Evolutionary conservation across 2,888 invertebrate species (phyloP).

Genomic region (Schrankia costaestrigalis): DNA sequence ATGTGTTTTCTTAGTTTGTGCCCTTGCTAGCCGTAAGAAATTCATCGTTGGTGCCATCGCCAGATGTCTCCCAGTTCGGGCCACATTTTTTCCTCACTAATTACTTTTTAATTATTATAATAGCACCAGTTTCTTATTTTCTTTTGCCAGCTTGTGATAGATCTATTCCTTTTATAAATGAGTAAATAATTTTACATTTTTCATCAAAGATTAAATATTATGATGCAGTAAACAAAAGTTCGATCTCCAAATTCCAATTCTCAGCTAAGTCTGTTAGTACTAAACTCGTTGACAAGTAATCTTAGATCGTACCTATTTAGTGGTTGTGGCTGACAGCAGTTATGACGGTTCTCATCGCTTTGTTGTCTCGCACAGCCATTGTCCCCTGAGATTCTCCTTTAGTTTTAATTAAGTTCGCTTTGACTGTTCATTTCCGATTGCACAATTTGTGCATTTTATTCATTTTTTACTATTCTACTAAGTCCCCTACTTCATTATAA

Average conservation of each 20-base stretch:
- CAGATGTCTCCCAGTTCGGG: constrained; percentile 40
- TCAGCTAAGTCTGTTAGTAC: constrained; percentile 15
- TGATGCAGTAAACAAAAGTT: constrained; percentile 7
- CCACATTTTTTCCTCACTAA: constrained; percentile 19
- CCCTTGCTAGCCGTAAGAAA: constrained; percentile 46
- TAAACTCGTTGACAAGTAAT: constrained; percentile 48
- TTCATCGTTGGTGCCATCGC: constrained; percentile 37
- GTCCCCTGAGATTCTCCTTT: constrained; percentile 53
- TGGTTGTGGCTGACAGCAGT: constrained; percentile 56
- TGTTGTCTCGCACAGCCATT: constrained; percentile 57
- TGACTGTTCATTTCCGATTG: constrained; percentile 60
- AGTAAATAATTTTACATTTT: constrained; percentile 1
- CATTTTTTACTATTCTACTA: constrained; percentile 41
- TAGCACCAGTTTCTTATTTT: not conserved
- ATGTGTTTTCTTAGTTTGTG: constrained; percentile 64
- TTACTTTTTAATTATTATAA: constrained; percentile 25
- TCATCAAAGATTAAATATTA: not conserved
- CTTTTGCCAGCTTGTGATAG: not conserved
- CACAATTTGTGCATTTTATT: constrained; percentile 38
- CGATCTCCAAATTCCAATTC: constrained; percentile 7
- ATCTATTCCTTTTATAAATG: no score
- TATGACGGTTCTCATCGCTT: constrained; percentile 56
- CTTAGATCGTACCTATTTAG: constrained; percentile 52
- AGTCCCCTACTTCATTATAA: constrained; percentile 52
- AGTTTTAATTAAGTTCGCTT: constrained; percentile 70